Evolutionary conservation across 2,797 vertebrate genomes (phyloP).

Genomic region (Dipus sagitta): DNA sequence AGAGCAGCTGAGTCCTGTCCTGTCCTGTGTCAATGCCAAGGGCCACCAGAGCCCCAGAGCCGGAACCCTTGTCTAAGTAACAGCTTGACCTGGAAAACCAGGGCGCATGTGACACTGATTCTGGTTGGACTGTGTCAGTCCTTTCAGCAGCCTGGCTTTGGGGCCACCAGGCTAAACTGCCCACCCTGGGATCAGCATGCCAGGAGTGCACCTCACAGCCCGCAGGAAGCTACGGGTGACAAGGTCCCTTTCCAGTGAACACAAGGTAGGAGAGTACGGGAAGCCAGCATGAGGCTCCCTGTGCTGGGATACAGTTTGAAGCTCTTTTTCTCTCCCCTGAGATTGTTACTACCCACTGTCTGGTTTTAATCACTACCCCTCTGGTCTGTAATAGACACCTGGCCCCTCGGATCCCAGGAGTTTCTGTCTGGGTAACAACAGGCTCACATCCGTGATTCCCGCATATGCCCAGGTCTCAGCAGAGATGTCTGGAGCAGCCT

Average conservation of each 20-base stretch:
- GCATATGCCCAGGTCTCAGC: background rate
- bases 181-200: background rate
- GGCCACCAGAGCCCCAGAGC: background rate
- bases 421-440: background rate
- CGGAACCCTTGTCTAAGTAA: background rate
- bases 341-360: background rate
- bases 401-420: background rate
- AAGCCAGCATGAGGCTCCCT: accelerated
- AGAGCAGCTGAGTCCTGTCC: background rate
- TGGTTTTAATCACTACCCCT: background rate
- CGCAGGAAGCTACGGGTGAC: background rate
- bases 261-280: accelerated
- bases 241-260: no score
- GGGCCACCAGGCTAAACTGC: background rate
- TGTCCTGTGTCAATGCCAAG: background rate
- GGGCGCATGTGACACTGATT: background rate
- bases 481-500: background rate
- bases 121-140: background rate
- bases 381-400: no score
- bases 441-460: background rate
- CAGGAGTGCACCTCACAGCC: background rate
- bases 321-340: background rate
- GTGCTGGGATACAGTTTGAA: background rate
- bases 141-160: background rate
- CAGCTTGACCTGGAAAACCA: background rate